Evolutionary conservation across 1,140 invertebrate genomes (phyloP).

Genomic region (Charaxes varanes): DNA sequence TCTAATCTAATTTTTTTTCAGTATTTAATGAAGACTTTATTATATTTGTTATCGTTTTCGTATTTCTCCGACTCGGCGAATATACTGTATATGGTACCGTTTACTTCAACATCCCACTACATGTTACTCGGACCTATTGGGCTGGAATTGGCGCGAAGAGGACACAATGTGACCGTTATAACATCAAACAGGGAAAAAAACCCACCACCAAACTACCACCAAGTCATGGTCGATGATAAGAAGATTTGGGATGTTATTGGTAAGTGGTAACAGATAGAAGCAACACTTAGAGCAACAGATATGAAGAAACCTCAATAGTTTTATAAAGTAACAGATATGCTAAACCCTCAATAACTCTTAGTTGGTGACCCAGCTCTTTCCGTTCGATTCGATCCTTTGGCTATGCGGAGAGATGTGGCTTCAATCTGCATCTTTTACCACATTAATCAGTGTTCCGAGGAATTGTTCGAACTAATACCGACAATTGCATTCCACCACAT

Average conservation of each 20-base stretch:
- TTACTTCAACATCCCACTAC: slow-evolving; percentile 51
- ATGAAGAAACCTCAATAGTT: background rate
- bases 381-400: no score
- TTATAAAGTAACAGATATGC: background rate
- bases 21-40: no score
- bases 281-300: background rate
- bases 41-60: no score
- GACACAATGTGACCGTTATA: slow-evolving; percentile 77
- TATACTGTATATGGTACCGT: slow-evolving; percentile 37
- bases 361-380: no score
- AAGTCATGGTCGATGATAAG: slow-evolving; percentile 67
- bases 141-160: slow-evolving; percentile 64
- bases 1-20: no score
- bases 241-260: slow-evolving; percentile 69
- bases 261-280: no score
- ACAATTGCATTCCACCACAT: no score
- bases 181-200: slow-evolving; percentile 65
- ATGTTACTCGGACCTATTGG: slow-evolving; percentile 45
- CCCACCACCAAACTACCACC: slow-evolving; percentile 65
- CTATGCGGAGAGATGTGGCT: no score
- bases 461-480: no score
- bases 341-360: background rate
- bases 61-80: no score
- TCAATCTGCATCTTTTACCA: no score
- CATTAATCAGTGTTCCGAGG: no score